Evolutionary conservation across 2,113 vertebrate genomes (phyloP).

Genomic region (Elephas maximus): DNA sequence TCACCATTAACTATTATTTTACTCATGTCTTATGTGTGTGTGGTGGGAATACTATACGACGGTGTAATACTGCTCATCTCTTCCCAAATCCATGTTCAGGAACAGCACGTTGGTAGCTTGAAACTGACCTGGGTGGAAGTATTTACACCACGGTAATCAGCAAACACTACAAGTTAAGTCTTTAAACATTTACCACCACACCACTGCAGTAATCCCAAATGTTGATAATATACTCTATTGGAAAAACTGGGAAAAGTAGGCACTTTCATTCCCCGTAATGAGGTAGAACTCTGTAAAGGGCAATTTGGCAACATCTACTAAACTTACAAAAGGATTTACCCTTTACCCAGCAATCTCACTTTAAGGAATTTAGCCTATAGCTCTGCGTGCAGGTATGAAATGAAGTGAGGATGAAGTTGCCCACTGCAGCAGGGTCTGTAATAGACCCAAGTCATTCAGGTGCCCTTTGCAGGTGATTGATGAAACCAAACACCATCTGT

Average conservation of each 20-base stretch:
- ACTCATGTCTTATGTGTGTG: not conserved
- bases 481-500: not conserved
- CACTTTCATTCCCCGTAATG: not conserved
- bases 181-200: not conserved
- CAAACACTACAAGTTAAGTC: not conserved
- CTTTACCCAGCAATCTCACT: not conserved
- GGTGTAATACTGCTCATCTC: not conserved
- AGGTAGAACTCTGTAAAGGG: not conserved
- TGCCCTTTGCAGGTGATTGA: not conserved
- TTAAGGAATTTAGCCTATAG: not conserved
- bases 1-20: not conserved
- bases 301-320: not conserved
- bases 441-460: accelerated
- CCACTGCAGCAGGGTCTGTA: not conserved
- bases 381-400: not conserved
- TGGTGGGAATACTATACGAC: not conserved
- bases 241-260: not conserved
- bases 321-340: not conserved
- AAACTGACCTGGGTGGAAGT: not conserved
- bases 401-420: not conserved
- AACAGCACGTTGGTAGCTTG: too few species aligned
- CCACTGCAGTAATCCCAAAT: not conserved
- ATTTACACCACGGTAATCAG: not conserved
- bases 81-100: not conserved
- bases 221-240: not conserved